Evolutionary conservation across 2,113 vertebrate species (phyloP).

Genomic region (Turdus rufiventris): DNA sequence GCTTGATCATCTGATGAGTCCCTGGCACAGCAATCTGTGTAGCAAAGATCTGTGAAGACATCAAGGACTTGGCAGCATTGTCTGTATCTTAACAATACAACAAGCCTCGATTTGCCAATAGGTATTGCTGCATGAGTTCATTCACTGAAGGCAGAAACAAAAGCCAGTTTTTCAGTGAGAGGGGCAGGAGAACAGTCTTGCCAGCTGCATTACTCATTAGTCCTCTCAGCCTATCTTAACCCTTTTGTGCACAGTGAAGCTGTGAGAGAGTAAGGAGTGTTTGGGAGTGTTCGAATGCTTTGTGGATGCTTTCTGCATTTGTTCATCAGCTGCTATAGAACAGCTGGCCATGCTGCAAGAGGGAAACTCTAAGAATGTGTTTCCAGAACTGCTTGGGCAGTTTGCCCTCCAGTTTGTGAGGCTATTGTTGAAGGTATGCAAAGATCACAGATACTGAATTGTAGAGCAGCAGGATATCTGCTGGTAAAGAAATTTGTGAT

Average conservation of each 20-base stretch:
- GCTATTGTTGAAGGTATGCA: background rate
- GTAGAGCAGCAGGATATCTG: background rate
- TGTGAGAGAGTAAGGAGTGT: background rate
- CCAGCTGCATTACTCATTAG: slow-evolving; percentile 2
- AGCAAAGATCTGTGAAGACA: slow-evolving; percentile 59
- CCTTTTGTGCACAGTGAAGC: background rate
- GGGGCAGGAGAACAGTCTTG: background rate
- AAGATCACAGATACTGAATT: background rate
- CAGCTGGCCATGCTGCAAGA: background rate
- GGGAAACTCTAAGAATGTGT: slow-evolving; percentile 10
- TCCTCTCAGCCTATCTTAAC: slow-evolving; percentile 29
- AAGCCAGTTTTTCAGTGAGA: slow-evolving; percentile 34
- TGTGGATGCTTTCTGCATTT: slow-evolving; percentile 38
- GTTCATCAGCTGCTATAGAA: slow-evolving; percentile 29
- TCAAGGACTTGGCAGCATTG: slow-evolving; percentile 56
- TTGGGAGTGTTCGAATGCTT: background rate
- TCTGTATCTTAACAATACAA: slow-evolving; percentile 41
- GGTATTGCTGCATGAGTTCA: slow-evolving; percentile 38
- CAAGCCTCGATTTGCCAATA: slow-evolving; percentile 66
- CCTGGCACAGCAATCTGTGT: background rate
- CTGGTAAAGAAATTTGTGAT: background rate
- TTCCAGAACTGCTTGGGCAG: slow-evolving; percentile 9
- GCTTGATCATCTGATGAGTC: slow-evolving; percentile 26
- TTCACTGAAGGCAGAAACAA: slow-evolving; percentile 38
- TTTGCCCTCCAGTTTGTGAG: background rate